phyloP scores from a whole-genome alignment of 2,113 vertebrate species.

The Coturnix japonica region DNA sequence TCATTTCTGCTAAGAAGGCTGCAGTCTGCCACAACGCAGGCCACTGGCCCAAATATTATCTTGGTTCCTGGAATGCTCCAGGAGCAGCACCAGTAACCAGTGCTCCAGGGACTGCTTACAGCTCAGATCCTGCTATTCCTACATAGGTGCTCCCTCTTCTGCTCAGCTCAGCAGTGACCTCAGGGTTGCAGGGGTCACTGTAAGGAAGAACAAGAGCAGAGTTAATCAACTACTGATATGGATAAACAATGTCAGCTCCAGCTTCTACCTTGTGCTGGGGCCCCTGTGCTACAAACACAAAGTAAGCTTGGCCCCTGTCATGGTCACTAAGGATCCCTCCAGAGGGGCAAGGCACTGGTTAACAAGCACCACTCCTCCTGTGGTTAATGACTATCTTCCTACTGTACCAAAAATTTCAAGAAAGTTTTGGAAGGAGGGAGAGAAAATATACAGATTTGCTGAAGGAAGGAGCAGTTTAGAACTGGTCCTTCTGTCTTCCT shows the following conservation, averaged over 20 bases:
- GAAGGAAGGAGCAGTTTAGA: background rate
- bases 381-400: background rate
- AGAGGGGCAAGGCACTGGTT: background rate
- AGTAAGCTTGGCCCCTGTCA: background rate
- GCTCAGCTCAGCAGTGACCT: slow-evolving; percentile 26
- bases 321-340: background rate
- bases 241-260: background rate
- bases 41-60: background rate
- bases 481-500: background rate
- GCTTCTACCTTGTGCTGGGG: background rate
- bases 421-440: background rate
- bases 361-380: background rate
- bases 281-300: background rate
- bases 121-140: background rate
- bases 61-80: background rate
- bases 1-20: background rate
- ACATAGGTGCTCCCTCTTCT: background rate
- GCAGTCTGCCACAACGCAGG: background rate
- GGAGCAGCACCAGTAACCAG: background rate
- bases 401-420: background rate
- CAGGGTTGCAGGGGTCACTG: slow-evolving; percentile 24
- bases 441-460: background rate
- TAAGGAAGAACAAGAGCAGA: background rate
- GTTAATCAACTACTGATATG: slow-evolving; percentile 6
- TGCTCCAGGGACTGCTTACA: background rate